Percentiles rank a stretch among this genome's conserved stretches.
Conservation (phyloP, 2,797 vertebrate genomes). For the Ctenochaetus hawaiiensis region DNA sequence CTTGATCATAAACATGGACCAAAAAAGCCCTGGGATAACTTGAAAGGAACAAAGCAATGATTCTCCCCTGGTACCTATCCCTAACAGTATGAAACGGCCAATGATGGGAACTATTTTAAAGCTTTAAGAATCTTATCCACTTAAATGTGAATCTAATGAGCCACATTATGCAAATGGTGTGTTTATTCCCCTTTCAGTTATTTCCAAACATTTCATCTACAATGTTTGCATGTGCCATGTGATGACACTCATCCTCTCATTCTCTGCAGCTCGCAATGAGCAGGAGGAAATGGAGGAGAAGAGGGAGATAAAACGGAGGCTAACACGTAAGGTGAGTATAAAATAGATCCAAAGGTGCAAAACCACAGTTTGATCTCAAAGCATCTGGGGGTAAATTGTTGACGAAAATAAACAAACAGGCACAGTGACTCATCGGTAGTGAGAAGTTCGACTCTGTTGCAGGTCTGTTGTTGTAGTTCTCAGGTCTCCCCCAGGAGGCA, state of each 20-base stretch:
- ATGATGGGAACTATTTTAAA: constrained; percentile 58
- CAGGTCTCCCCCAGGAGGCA: constrained; percentile 42
- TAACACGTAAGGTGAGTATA: constrained; percentile 93
- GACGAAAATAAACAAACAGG: constrained; percentile 52
- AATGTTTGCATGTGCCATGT: constrained; percentile 19
- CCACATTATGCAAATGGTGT: constrained; percentile 51
- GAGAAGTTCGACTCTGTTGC: constrained; percentile 26
- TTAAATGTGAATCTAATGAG: constrained; percentile 62
- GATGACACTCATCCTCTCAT: constrained; percentile 41
- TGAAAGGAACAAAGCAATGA: constrained; percentile 52
- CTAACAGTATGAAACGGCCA: constrained; percentile 63
- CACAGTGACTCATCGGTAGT: constrained; percentile 55
- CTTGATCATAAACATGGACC: constrained; percentile 50
- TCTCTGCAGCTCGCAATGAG: constrained; percentile 94
- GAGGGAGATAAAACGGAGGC: constrained; percentile 95
- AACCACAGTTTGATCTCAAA: constrained; percentile 28
- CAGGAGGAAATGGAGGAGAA: constrained; percentile 98
- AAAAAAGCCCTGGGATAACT: constrained; percentile 40
- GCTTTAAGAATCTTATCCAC: constrained; percentile 47
- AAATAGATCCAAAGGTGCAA: constrained; percentile 64
- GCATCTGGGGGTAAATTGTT: constrained; percentile 31
- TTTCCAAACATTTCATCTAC: constrained; percentile 37
- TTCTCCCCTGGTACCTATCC: constrained; percentile 48
- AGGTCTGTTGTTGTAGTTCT: constrained; percentile 23
- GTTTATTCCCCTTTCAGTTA: constrained; percentile 39